Conservation (phyloP, 2,888 invertebrate genomes). For the Caenorhabditis drosophilae region DNA sequence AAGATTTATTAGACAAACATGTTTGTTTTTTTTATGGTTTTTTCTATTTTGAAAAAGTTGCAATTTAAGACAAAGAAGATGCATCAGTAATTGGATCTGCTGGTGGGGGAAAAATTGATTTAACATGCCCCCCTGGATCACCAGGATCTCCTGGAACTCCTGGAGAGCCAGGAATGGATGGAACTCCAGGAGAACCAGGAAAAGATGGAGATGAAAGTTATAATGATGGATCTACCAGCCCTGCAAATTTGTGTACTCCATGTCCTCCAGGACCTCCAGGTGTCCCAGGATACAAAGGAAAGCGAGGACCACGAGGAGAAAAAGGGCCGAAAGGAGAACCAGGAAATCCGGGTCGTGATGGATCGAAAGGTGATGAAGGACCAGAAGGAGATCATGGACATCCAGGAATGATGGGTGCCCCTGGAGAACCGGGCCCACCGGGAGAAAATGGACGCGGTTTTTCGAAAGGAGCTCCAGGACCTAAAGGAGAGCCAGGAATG, state of each 20-base stretch:
- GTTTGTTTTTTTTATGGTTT: conserved; percentile 26
- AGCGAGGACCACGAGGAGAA: conserved; percentile 61
- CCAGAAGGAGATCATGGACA: conserved; percentile 63
- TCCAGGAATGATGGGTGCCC: conserved; percentile 56
- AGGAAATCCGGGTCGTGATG: conserved; percentile 58
- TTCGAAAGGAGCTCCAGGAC: conserved; percentile 56
- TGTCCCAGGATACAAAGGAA: conserved; percentile 64
- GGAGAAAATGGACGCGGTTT: conserved; percentile 61
- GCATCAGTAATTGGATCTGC: too few relatives aligned
- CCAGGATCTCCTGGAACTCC: conserved; percentile 50
- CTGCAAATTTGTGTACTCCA: conserved; percentile 49
- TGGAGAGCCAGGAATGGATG: conserved; percentile 51
- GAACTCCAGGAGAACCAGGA: conserved; percentile 45
- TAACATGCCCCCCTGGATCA: conserved; percentile 53
- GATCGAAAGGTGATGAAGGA: conserved; percentile 60
- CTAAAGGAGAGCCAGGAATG: conserved; percentile 57
- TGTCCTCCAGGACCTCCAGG: conserved; percentile 65
- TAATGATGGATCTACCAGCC: too few relatives aligned
- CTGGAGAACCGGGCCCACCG: conserved; percentile 56
- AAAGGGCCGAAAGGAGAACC: conserved; percentile 57
- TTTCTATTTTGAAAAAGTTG: not conserved
- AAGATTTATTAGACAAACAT: conserved; percentile 48
- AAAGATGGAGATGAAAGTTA: too few relatives aligned
- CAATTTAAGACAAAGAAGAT: too few relatives aligned
- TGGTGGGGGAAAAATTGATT: conserved; percentile 18